These are phyloP conservation scores for Arctocebus calabarensis DNA, from an alignment of 2,797 vertebrate genomes.

Conservation along the genomic window DNA sequence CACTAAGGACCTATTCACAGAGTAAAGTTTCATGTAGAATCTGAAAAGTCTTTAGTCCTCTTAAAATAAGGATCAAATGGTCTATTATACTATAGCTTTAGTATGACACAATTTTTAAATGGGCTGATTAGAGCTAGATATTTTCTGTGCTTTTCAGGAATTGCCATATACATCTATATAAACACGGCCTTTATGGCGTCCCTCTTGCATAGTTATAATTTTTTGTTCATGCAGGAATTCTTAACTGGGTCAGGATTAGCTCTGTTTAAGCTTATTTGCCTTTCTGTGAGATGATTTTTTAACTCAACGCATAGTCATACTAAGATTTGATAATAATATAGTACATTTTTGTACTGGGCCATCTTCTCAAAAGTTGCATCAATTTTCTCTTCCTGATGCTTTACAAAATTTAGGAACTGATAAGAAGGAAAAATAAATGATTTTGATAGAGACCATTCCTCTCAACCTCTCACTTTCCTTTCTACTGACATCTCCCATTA, in stretches of 20 bases:
- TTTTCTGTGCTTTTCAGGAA: constrained; percentile 36
- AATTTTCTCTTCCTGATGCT: neutral
- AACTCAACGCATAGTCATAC: constrained; percentile 37
- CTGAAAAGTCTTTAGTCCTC: constrained; percentile 57
- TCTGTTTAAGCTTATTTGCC: constrained; percentile 46
- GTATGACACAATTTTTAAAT: constrained; percentile 59
- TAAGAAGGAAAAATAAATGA: neutral
- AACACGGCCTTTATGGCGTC: neutral
- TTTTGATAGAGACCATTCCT: neutral
- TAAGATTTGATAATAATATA: constrained; percentile 30
- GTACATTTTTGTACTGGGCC: neutral
- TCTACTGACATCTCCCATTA: neutral
- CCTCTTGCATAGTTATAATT: constrained; percentile 53
- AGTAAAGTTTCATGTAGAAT: constrained; percentile 22
- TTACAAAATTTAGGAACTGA: neutral
- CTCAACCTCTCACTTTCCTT: neutral
- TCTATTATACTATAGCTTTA: constrained; percentile 25
- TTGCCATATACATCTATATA: constrained; percentile 10
- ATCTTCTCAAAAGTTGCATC: constrained; percentile 28
- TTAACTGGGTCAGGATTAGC: constrained; percentile 42
- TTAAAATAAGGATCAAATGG: constrained; percentile 59
- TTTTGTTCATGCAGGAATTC: constrained; percentile 65
- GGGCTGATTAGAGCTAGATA: constrained; percentile 32
- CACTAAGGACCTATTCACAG: constrained; percentile 37
- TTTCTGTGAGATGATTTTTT: constrained; percentile 51